phyloP scores from a whole-genome alignment of 2,888 invertebrate species.

The Yponomeuta cagnagella region DNA sequence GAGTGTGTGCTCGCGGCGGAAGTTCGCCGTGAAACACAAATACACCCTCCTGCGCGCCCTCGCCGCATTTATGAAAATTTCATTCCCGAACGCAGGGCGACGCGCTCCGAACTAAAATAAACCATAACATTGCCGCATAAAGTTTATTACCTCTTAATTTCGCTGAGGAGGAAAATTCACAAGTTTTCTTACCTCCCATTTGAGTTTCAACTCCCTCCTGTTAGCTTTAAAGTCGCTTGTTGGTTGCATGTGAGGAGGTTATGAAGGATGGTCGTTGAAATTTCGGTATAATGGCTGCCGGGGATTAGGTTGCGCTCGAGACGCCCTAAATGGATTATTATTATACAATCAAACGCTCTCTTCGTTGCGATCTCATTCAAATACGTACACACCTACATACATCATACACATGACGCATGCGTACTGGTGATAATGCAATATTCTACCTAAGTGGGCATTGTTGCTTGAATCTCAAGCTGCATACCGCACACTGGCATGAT shows the following conservation, averaged over 20 bases:
- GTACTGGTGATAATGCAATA: background rate
- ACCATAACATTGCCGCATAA: constrained; percentile 54
- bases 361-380: constrained; percentile 18
- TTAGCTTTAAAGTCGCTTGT: constrained; percentile 2
- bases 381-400: constrained; percentile 16
- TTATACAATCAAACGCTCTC: constrained; percentile 59
- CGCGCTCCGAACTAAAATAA: constrained; percentile 51
- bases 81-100: constrained; percentile 57
- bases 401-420: background rate
- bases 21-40: constrained; percentile 51
- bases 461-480: no score
- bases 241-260: background rate
- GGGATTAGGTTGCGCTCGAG: constrained; percentile 65
- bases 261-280: constrained; percentile 41
- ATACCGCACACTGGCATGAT: no score
- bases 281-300: constrained; percentile 67
- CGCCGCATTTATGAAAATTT: constrained; percentile 65
- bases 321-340: constrained; percentile 66
- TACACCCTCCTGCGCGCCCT: constrained; percentile 35
- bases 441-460: background rate
- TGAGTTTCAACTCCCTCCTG: background rate
- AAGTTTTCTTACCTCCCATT: constrained; percentile 4
- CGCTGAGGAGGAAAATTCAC: constrained; percentile 38
- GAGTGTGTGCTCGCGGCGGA: constrained; percentile 19
- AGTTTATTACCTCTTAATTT: constrained; percentile 58